Evolutionary conservation across 2,888 invertebrate species (phyloP), one percentile per base, ranked within the genome.

Genomic region (Heteropelma amictum): DNA sequence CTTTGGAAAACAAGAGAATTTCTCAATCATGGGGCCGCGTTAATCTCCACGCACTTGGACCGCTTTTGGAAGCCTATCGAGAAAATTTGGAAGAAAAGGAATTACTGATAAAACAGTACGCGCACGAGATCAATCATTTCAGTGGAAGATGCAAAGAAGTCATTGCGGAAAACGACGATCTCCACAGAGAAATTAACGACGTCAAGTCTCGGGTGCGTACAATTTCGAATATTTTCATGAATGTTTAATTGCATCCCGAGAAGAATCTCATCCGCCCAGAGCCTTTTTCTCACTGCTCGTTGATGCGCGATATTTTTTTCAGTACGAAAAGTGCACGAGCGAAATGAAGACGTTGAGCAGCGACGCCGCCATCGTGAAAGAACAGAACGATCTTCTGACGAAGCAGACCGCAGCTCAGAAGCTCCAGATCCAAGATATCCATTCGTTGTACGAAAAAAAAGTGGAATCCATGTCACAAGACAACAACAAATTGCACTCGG

Each of bases 71-170:
- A 83, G 94, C 95, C 0, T 96, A 95, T 82, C 94, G 95, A 87
- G 95, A 95, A 84, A 94, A 94, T 76, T 87, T 96, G 0, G 91
- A 91, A 80, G 96, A 96, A 81, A 96, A 96, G 84, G 94, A 94
- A 69, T 92, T 92, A 40, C 91, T 96, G 0, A 93, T 96, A 53
- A 84, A 90, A 14, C 93, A 93, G 79, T 95, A 95, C 78, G 94
- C 93, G 80, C 91, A 91, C 38, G 94, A 95, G 85, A 92, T 96
- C 74, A 93, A 93, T 76, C 90, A 90, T 14, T 94, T 95, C 61
- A 93, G 94, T 33, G 92, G 92, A n/a, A 93, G 93, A 83, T 90
- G 94, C 0, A 95, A 94, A 86, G 92, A 92, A 78, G 91, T 95
- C 0, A 89, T 95, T 0, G 89, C 89, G 10, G 95, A 96, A 84